Evolutionary conservation across 2,888 invertebrate genomes (phyloP).

Genomic region (Amphimallon solstitiale): DNA sequence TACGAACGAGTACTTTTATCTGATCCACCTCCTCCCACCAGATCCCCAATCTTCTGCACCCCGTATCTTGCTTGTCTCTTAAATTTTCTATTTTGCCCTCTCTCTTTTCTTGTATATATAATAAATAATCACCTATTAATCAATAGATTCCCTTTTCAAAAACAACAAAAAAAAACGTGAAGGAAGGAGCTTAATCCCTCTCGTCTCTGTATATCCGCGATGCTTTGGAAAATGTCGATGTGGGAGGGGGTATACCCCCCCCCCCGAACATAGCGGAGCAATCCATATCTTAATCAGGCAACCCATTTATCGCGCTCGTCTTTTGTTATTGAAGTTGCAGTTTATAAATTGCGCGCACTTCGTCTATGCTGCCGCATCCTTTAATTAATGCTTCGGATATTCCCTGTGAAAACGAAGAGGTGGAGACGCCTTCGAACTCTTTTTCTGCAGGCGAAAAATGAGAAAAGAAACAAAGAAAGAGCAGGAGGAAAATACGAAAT

Average conservation of each 20-base stretch:
- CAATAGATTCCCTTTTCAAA: conserved; percentile 42
- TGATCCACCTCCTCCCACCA: conserved; percentile 9
- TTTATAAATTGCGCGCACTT: conserved; percentile 30
- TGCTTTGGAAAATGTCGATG: too few relatives aligned
- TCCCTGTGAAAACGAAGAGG: conserved; percentile 22
- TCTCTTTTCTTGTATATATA: conserved; percentile 35
- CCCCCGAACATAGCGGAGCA: conserved; percentile 1
- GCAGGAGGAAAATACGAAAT: too few relatives aligned
- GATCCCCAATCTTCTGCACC: background rate
- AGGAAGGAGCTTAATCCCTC: background rate
- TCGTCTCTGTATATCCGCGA: background rate
- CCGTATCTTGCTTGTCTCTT: background rate
- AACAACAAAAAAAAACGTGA: background rate
- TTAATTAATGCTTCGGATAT: conserved; percentile 46
- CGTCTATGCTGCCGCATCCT: conserved; percentile 19
- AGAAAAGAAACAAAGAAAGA: conserved; percentile 4
- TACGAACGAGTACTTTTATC: conserved; percentile 24
- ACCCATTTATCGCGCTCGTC: conserved; percentile 48
- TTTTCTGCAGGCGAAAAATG: background rate
- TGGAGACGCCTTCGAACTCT: background rate
- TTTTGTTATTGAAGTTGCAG: conserved; percentile 50
- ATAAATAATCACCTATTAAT: conserved; percentile 51
- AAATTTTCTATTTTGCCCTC: background rate
- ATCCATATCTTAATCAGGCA: conserved; percentile 49
- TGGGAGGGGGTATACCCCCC: too few relatives aligned